These are phyloP conservation scores for Oreotrochilus melanogaster DNA, from an alignment of 2,113 vertebrate species.

Conservation along the genomic window DNA sequence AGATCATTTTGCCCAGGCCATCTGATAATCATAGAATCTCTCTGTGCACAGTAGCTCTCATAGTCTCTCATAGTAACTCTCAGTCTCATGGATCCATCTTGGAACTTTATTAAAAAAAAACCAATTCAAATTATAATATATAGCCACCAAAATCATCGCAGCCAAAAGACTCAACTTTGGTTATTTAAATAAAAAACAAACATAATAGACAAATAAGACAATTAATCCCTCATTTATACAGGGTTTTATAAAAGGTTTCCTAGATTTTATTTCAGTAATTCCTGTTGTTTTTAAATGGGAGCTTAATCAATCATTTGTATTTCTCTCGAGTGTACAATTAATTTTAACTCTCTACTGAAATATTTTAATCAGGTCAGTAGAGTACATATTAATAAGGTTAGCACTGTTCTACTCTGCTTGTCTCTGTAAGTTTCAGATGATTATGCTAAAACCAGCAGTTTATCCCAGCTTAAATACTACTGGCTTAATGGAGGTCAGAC, in stretches of 20 bases:
- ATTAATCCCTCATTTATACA: background rate
- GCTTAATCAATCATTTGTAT: background rate
- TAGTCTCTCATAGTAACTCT: background rate
- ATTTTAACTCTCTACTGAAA: background rate
- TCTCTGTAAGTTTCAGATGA: constrained; percentile 10
- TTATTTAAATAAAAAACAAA: constrained; percentile 12
- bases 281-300: background rate
- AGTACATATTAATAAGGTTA: background rate
- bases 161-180: background rate
- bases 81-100: background rate
- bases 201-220: background rate
- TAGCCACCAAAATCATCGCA: background rate
- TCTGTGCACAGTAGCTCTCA: background rate
- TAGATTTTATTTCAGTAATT: background rate
- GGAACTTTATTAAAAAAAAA: background rate
- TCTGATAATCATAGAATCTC: background rate
- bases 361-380: background rate
- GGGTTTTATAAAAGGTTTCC: background rate
- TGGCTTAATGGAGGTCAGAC: constrained; percentile 20
- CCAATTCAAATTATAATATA: background rate
- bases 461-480: constrained; percentile 36
- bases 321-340: background rate
- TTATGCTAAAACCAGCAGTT: background rate
- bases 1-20: background rate
- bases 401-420: background rate